Conservation (phyloP, 2,888 invertebrate genomes). For the Galeopsomyia nigrocyanea region DNA sequence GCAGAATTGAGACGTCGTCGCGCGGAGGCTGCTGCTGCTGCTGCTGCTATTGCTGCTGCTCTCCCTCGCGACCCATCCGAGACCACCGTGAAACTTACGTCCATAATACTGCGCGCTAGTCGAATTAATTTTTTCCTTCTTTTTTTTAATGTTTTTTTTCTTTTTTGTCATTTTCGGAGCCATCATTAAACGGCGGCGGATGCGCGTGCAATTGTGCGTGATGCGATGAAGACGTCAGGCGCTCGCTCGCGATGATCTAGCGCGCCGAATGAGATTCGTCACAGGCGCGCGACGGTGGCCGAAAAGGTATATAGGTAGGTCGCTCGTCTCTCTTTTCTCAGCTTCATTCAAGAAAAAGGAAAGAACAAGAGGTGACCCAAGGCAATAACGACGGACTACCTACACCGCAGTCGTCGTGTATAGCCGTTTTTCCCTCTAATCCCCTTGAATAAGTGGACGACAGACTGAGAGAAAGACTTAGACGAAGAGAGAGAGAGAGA, state of each 20-base stretch:
- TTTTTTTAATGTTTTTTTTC: neutral
- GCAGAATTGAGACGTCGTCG: slow-evolving; percentile 38
- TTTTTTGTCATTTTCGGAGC: neutral
- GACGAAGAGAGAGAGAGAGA: slow-evolving; percentile 51
- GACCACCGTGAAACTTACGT: slow-evolving; percentile 32
- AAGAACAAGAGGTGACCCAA: slow-evolving; percentile 1
- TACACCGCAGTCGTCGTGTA: slow-evolving; percentile 19
- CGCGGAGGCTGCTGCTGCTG: too few species aligned
- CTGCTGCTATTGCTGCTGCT: too few species aligned
- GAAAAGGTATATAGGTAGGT: slow-evolving; percentile 33
- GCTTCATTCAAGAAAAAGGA: neutral
- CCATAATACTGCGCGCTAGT: neutral
- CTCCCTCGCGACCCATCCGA: neutral
- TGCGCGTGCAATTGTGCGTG: slow-evolving; percentile 39
- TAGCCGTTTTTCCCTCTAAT: slow-evolving; percentile 54
- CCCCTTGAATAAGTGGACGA: slow-evolving; percentile 37
- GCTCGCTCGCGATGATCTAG: slow-evolving; percentile 55
- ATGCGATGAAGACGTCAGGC: slow-evolving; percentile 42
- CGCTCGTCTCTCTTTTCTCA: too few species aligned
- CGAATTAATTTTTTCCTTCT: neutral
- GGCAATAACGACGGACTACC: slow-evolving; percentile 41
- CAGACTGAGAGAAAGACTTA: slow-evolving; percentile 29
- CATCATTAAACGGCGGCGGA: slow-evolving; percentile 29
- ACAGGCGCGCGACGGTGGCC: slow-evolving; percentile 53
- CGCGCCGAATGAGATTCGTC: slow-evolving; percentile 63